Evolutionary conservation across 2,888 invertebrate species (phyloP).

Genomic region (Cinara cedri): DNA sequence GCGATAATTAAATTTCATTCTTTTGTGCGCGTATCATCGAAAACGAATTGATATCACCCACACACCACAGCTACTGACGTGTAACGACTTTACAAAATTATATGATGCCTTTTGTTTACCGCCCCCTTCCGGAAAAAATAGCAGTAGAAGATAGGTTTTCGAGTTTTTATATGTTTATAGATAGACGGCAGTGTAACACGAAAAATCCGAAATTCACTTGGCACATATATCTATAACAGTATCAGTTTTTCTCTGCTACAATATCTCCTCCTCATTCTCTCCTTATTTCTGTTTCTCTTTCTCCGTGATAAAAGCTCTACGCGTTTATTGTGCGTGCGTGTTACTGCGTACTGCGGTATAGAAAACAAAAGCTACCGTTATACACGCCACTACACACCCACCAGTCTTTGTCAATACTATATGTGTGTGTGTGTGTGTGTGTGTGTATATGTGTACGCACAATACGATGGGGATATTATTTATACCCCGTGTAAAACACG

Average conservation of each 20-base stretch:
- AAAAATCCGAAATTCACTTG: constrained; percentile 49
- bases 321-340: constrained; percentile 43
- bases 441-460: not conserved
- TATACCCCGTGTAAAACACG: constrained; percentile 51
- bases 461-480: constrained; percentile 48
- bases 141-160: constrained; percentile 11
- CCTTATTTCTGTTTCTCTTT: not conserved
- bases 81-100: constrained; percentile 38
- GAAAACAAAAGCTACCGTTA: constrained; percentile 53
- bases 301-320: constrained; percentile 37
- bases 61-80: not conserved
- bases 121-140: not conserved
- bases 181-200: constrained; percentile 1
- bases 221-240: constrained; percentile 29
- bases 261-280: not conserved
- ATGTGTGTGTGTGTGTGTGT: too few relatives aligned
- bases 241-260: constrained; percentile 16
- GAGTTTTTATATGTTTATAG: not conserved
- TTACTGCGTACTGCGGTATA: too few relatives aligned
- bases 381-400: constrained; percentile 8
- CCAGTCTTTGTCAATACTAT: constrained; percentile 22
- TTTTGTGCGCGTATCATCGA: constrained; percentile 18
- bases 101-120: constrained; percentile 36
- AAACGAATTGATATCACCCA: constrained; percentile 11
- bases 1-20: constrained; percentile 38